These are phyloP conservation scores for Campaea margaritaria DNA, from an alignment of 2,888 invertebrate genomes.

Conservation along the genomic window DNA sequence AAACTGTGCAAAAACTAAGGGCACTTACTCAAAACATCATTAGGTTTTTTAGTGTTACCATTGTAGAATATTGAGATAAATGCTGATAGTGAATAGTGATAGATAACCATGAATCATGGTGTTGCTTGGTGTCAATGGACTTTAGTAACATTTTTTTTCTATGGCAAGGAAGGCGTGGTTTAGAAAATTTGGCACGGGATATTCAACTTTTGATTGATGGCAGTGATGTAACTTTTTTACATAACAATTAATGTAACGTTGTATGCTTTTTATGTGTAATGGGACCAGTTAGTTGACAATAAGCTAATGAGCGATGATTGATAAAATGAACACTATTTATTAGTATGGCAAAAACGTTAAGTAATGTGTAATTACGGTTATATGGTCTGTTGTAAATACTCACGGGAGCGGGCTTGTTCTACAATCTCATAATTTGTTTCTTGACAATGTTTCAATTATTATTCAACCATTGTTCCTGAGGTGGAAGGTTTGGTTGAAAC, in stretches of 20 bases:
- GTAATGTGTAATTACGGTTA: too few species aligned
- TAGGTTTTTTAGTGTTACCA: conserved; percentile 61
- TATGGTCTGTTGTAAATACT: too few species aligned
- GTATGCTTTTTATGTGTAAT: conserved; percentile 7
- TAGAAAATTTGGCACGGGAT: conserved; percentile 24
- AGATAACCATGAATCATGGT: conserved; percentile 38
- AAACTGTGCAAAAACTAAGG: conserved; percentile 63
- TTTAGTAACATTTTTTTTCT: conserved; percentile 26
- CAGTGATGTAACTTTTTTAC: conserved; percentile 29
- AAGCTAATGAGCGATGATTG: neutral
- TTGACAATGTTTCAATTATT: too few species aligned
- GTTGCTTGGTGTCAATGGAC: conserved; percentile 38
- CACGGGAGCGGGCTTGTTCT: too few species aligned
- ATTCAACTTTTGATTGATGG: conserved; percentile 32
- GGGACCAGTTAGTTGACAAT: conserved; percentile 17
- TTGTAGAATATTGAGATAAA: conserved; percentile 57
- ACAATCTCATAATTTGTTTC: too few species aligned
- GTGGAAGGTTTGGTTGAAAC: too few species aligned
- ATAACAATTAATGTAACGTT: conserved; percentile 3
- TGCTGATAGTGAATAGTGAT: conserved; percentile 44
- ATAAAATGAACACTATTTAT: conserved; percentile 7
- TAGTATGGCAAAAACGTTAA: too few species aligned
- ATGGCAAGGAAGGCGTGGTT: conserved; percentile 28
- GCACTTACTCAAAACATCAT: conserved; percentile 65
- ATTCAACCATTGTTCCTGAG: too few species aligned